A percentile compares a stretch with the other conserved stretches of the same genome.
These are phyloP conservation scores for Rhingia rostrata DNA, from an alignment of 2,888 invertebrate genomes.

Conservation along the genomic window DNA sequence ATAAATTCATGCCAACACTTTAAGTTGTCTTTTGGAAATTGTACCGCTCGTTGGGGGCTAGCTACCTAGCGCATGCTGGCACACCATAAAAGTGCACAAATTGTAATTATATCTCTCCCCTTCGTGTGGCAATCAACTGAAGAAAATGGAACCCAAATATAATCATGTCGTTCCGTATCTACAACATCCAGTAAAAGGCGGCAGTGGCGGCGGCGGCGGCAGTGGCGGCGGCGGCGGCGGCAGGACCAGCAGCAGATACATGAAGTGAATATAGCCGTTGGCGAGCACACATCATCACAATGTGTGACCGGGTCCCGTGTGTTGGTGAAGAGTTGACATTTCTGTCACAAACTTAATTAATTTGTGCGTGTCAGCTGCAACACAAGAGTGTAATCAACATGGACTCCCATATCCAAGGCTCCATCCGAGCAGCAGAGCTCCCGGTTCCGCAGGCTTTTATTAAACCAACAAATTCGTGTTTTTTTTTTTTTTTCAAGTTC, in stretches of 20 bases:
- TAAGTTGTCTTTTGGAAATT: slow-evolving; percentile 28
- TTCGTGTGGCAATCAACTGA: slow-evolving; percentile 1
- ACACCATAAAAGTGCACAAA: slow-evolving; percentile 46
- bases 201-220: no score
- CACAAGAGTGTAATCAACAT: slow-evolving; percentile 59
- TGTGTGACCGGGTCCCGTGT: slow-evolving; percentile 34
- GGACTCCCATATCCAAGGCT: slow-evolving; percentile 14
- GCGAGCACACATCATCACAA: slow-evolving; percentile 49
- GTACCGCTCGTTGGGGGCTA: not conserved
- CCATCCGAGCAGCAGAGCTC: not conserved
- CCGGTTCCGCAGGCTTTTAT: slow-evolving; percentile 26
- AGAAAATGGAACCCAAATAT: slow-evolving; percentile 21
- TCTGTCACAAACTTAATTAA: slow-evolving; percentile 68
- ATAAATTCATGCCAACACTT: slow-evolving; percentile 51
- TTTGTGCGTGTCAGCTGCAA: slow-evolving; percentile 67
- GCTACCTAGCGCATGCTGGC: not conserved
- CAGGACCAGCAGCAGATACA: not conserved
- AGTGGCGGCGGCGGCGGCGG: no score
- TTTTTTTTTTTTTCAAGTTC: slow-evolving; percentile 9
- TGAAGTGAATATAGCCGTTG: slow-evolving; percentile 38
- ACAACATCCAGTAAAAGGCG: not conserved
- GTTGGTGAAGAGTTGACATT: slow-evolving; percentile 51
- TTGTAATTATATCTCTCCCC: slow-evolving; percentile 45
- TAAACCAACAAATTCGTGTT: slow-evolving; percentile 43
- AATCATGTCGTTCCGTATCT: slow-evolving; percentile 29